phyloP scores from a whole-genome alignment of 2,888 invertebrate genomes.

The Hypselothyrea guttata region DNA sequence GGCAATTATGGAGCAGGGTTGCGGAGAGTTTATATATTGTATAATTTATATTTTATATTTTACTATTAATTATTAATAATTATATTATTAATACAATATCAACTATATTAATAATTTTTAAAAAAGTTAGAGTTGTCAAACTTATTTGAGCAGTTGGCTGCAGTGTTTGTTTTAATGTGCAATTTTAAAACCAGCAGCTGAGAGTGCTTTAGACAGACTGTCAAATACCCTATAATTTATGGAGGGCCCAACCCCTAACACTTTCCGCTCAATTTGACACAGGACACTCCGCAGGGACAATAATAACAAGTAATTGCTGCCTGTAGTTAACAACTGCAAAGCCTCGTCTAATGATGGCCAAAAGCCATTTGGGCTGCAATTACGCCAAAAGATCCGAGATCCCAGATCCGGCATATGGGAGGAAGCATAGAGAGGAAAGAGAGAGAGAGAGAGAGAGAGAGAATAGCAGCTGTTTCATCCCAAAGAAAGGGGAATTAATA shows the following conservation, averaged over 20 bases:
- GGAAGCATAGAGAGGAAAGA: slow-evolving; percentile 28
- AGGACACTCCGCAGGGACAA: slow-evolving; percentile 49
- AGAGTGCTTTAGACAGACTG: neutral
- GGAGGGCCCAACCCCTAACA: slow-evolving; percentile 31
- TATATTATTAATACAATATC: no score
- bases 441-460: neutral
- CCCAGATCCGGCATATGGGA: slow-evolving; percentile 29
- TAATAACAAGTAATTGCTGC: slow-evolving; percentile 61
- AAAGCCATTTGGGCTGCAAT: slow-evolving; percentile 60
- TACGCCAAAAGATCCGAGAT: slow-evolving; percentile 53
- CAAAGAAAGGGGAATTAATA: slow-evolving; percentile 42
- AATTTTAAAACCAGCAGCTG: slow-evolving; percentile 13
- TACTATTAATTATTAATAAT: no score
- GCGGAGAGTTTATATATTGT: no score
- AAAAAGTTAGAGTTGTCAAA: no score
- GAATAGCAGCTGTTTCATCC: slow-evolving; percentile 16
- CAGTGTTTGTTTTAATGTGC: slow-evolving; percentile 20
- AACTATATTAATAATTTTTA: no score
- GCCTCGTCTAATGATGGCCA: slow-evolving; percentile 64
- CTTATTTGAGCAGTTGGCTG: slow-evolving; percentile 20
- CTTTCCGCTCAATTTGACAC: slow-evolving; percentile 67
- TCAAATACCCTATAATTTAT: slow-evolving; percentile 18
- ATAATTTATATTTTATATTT: no score
- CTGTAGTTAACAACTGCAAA: slow-evolving; percentile 44
- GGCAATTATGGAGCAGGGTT: no score